Evolutionary conservation across 2,888 invertebrate species (phyloP), one percentile per base, ranked within the genome.

Genomic region (Anorthoa munda): DNA sequence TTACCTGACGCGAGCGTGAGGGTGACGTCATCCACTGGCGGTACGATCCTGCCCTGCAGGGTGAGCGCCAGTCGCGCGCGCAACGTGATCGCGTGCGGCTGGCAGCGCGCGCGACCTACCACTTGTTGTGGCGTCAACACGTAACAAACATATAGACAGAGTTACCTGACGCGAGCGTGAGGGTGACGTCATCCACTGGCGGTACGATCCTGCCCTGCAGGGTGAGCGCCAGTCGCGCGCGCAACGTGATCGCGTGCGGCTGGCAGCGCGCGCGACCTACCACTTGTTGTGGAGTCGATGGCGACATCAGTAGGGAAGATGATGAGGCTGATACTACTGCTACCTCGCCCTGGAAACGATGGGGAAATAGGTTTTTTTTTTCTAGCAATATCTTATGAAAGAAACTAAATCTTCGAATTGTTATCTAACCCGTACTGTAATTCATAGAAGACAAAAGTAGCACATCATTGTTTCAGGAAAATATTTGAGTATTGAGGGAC

Each of bases 251-350:
- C 7, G 97, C 97, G 75, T 97, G 95, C 83, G 97, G 95, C 81
- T 97, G 96, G 91, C 98, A 99, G 85, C 98, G 97, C 66, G 97
- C 97, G 9, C 97, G 83, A 0, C 83, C 81, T 53, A 98, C 93
- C 81, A 93, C 77, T 60, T 97, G 95, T 68, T 97, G 94, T 46
- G 97, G 95, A 4, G 96, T 94, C 0, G 98, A 0, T 45, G 73
- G 73, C 0, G 76, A 18, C 73, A 74, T 18, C 81, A 99, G 96
- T 82, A 98, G 97, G 67, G 97, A 94, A 68, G 97, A 97, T 0
- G 98, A 98, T 71, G 97, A 93, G 0, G 98, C 98, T 0, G 97
- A 96, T 55, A 99, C 96, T 13, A 95, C 94, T 1, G 97, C 93
- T 61, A 94, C 94, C 85, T 97, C 97, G 39, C 97, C 97, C 88